Conservation (phyloP, 2,888 invertebrate species). For the Acanthosoma haemorrhoidale region DNA sequence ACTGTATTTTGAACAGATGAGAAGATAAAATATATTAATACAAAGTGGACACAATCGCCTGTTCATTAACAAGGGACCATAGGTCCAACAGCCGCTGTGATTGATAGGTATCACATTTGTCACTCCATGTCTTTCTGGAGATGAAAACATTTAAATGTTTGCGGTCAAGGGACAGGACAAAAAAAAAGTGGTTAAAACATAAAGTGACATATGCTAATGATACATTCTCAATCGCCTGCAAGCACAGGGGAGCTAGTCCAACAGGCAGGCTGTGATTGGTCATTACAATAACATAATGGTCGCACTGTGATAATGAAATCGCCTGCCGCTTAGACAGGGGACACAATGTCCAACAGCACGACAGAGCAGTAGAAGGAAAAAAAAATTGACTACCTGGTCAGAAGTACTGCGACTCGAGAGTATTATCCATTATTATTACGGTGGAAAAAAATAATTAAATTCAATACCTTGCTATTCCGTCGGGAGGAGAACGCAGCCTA, state of each 20-base stretch:
- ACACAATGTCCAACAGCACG: constrained; percentile 28
- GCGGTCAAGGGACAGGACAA: no score
- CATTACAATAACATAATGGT: background rate
- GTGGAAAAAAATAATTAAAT: background rate
- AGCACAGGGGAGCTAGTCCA: constrained; percentile 29
- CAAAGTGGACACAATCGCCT: constrained; percentile 34
- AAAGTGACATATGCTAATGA: constrained; percentile 5
- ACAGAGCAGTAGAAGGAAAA: background rate
- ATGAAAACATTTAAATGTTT: background rate
- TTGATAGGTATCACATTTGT: constrained; percentile 21
- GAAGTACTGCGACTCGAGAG: constrained; percentile 12
- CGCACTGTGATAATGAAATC: constrained; percentile 26
- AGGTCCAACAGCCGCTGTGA: constrained; percentile 39
- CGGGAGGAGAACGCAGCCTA: constrained; percentile 18
- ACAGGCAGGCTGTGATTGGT: constrained; percentile 33
- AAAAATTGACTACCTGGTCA: constrained; percentile 27
- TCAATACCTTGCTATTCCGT: constrained; percentile 14
- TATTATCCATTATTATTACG: background rate
- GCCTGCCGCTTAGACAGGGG: constrained; percentile 24
- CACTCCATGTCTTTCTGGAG: background rate
- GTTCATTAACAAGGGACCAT: constrained; percentile 37
- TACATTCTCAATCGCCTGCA: constrained; percentile 26
- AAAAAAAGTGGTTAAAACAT: background rate
- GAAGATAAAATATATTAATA: constrained; percentile 4
- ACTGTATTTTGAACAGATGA: constrained; percentile 5